Percentiles rank a stretch among this genome's conserved stretches.
Conservation (phyloP, 2,113 vertebrate genomes). For the Indicator indicator region DNA sequence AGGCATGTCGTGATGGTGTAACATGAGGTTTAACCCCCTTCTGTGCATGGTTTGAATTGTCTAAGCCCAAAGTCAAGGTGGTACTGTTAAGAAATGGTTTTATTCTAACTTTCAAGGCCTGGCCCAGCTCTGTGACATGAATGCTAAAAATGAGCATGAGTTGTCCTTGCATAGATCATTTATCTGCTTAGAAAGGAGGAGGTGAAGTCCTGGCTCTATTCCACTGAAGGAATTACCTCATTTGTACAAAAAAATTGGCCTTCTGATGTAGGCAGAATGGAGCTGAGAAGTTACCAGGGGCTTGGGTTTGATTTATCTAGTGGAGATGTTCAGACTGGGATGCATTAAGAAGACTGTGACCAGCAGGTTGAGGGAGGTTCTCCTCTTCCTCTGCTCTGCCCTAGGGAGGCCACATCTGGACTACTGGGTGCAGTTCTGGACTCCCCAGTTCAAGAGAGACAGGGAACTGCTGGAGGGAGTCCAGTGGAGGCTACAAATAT, state of each 20-base stretch:
- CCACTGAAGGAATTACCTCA: neutral
- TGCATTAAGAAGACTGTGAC: neutral
- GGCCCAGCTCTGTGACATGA: neutral
- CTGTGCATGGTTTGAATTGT: neutral
- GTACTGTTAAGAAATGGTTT: neutral
- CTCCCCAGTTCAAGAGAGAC: too few relatives aligned
- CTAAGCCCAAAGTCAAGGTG: neutral
- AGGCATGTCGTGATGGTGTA: fast-evolving
- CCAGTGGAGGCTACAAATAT: too few relatives aligned
- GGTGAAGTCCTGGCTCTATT: neutral
- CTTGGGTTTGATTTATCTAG: neutral
- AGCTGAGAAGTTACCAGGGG: neutral
- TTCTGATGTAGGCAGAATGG: neutral
- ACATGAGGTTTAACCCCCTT: neutral
- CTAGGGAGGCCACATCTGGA: too few relatives aligned
- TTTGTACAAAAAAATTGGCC: neutral
- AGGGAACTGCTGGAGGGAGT: too few relatives aligned
- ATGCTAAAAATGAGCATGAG: fast-evolving
- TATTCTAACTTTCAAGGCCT: neutral
- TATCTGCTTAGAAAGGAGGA: neutral
- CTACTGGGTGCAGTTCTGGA: too few relatives aligned
- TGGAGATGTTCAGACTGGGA: neutral
- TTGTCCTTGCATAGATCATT: neutral
- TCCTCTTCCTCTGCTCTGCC: too few relatives aligned
- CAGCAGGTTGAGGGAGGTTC: too few relatives aligned